Conservation (phyloP, 2,113 vertebrate species). For the Leptodactylus fuscus region DNA sequence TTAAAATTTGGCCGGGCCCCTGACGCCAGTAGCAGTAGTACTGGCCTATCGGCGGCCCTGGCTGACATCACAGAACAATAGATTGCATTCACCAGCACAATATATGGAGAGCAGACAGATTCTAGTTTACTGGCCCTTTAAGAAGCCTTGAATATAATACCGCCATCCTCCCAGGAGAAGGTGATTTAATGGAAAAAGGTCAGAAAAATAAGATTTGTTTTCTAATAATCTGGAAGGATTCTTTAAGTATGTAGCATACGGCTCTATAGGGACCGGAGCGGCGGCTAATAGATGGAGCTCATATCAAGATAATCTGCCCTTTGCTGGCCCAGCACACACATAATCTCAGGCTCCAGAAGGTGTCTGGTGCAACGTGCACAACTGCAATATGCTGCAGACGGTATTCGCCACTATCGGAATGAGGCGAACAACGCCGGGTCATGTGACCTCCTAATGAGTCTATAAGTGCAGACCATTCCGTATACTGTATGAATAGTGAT, state of each 20-base stretch:
- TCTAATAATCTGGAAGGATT: constrained; percentile 30
- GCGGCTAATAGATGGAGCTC: constrained; percentile 38
- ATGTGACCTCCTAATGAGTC: neutral
- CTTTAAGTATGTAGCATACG: neutral
- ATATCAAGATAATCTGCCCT: constrained; percentile 10
- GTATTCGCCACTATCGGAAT: neutral
- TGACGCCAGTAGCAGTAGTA: no score
- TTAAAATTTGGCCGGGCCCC: no score
- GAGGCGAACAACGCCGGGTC: neutral
- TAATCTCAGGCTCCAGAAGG: neutral
- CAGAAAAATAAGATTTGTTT: constrained; percentile 48
- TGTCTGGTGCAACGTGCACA: neutral
- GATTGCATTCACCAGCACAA: neutral
- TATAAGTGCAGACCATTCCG: no score
- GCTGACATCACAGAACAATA: neutral
- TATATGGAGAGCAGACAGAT: neutral
- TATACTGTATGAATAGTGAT: no score
- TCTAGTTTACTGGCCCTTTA: neutral
- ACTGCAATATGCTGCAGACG: neutral
- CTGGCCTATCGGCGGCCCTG: no score
- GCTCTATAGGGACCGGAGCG: neutral
- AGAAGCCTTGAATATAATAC: neutral
- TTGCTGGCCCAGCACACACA: constrained; percentile 21
- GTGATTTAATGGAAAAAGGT: neutral
- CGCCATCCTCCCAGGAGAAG: neutral